These are phyloP conservation scores for Cyanoliseus patagonus DNA, from an alignment of 2,113 vertebrate species.

Conservation along the genomic window DNA sequence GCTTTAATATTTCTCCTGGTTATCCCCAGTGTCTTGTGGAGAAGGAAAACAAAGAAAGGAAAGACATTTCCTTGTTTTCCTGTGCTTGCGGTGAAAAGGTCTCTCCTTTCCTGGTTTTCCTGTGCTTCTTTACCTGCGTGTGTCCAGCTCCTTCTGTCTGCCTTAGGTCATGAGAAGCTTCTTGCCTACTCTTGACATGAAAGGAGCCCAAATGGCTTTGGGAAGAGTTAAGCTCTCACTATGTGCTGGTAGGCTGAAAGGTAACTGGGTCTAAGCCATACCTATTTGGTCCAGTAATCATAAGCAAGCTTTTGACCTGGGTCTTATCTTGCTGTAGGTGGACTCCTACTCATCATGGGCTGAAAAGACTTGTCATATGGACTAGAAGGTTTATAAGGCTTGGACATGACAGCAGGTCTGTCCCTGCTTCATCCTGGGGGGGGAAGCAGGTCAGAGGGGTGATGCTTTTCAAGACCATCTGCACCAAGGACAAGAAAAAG, in stretches of 20 bases:
- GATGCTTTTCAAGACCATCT: background rate
- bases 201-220: background rate
- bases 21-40: background rate
- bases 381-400: background rate
- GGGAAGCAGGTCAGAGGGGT: background rate
- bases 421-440: background rate
- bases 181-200: background rate
- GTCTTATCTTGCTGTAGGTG: background rate
- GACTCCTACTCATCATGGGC: background rate
- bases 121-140: rapidly evolving
- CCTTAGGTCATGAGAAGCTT: background rate
- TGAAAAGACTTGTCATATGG: background rate
- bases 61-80: background rate
- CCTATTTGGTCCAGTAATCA: background rate
- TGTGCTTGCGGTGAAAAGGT: background rate
- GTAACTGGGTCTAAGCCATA: background rate
- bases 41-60: background rate
- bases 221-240: background rate
- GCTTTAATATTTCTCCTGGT: background rate
- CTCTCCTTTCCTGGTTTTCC: background rate
- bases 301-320: background rate
- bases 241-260: background rate
- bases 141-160: background rate
- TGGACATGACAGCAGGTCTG: background rate
- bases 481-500: background rate